These are phyloP conservation scores for Sminthurides aquaticus DNA, from an alignment of 2,888 invertebrate genomes.

Conservation along the genomic window DNA sequence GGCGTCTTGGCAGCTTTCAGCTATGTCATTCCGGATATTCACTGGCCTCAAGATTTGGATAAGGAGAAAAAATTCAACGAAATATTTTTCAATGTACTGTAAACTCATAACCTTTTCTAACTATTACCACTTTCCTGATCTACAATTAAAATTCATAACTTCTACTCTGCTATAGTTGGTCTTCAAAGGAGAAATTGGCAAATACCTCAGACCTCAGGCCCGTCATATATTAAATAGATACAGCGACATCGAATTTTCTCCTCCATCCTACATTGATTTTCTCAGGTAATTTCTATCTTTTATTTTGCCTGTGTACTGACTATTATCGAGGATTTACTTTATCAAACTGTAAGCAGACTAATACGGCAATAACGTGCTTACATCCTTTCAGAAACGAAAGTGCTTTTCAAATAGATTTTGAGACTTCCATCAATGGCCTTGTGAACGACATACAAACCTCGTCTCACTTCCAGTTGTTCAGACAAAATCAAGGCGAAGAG, in stretches of 20 bases:
- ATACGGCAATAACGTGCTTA: neutral
- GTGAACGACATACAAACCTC: neutral
- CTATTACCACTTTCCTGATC: neutral
- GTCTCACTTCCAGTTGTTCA: neutral
- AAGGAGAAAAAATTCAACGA: neutral
- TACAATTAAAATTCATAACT: neutral
- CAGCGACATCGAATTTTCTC: neutral
- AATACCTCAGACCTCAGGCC: neutral
- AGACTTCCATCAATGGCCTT: neutral
- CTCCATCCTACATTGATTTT: neutral
- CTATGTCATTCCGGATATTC: neutral
- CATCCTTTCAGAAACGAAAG: neutral
- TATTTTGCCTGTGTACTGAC: neutral
- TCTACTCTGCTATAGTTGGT: neutral
- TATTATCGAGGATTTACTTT: neutral
- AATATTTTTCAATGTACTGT: neutral
- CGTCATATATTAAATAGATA: neutral
- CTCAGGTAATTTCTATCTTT: neutral
- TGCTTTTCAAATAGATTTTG: neutral
- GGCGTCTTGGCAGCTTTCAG: constrained; percentile 18
- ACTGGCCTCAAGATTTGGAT: constrained; percentile 3
- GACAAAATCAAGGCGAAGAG: constrained; percentile 1
- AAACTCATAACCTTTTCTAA: neutral
- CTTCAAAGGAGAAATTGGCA: neutral
- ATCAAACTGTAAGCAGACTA: neutral